Base-by-base conservation (phyloP, 2,888 invertebrate species). In the Ganaspis brasiliensis region DNA sequence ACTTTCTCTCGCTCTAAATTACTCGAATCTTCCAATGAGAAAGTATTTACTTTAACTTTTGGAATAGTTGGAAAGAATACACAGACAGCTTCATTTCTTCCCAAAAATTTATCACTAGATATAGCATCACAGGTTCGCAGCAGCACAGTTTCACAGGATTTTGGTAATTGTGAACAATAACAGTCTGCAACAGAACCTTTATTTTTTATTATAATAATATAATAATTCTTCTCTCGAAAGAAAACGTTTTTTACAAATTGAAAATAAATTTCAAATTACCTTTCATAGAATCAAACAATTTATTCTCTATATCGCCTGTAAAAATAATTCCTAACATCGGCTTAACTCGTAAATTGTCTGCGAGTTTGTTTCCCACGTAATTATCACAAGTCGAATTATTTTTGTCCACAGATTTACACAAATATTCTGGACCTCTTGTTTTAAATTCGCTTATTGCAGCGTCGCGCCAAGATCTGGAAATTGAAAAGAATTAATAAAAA, bases 31-130 rank as follows among this genome's bases (percentile, higher is more conserved):
- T 75, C 31, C 19, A 81, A 37, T n/a, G 75, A 61, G 74, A 82
- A 75, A 9, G 79, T 77, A 40, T 84, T 83, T 1, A 87, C 81
- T 14, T 76, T 78, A 9, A 89, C 82, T 12, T 82, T 77, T 3
- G 86, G 81, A 67, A 89, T 83, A 37, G 86, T 76, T 1, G 91
- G 90, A 9, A 91, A 76, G 77, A 88, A 87, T 37, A 84, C 73
- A 35, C 85, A 86, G 4, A 83, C 80, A 3, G 76, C 71, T 31
- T 52, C 10, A 14, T 76, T 55, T 0, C 71, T 61, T 19, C 85
- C 85, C 2, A 81, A 73, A 76, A 87, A 86, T 26, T 26, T 59
- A 14, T 83, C 73, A 52, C 74, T 55, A 16, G 84, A 55, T 45
- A 88, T 76, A 52, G 87, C 73, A 19, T 87, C 86, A 14, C 74